Evolutionary conservation across 2,113 vertebrate species (phyloP).

Genomic region (Boleophthalmus pectinirostris): DNA sequence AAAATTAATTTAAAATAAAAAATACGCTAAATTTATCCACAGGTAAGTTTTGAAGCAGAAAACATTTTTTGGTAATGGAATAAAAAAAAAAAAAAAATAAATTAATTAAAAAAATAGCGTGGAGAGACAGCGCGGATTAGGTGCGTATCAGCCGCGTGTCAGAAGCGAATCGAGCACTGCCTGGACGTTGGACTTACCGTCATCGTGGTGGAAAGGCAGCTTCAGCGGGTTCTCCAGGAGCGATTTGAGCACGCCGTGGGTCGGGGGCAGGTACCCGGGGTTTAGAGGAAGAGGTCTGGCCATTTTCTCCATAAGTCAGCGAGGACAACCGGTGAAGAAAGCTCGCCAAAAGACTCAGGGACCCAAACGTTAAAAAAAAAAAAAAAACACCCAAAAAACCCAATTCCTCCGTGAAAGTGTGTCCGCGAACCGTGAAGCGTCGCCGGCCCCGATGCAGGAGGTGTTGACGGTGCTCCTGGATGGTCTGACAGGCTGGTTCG

Average conservation of each 20-base stretch:
- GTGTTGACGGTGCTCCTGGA: constrained; percentile 12
- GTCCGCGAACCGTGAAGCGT: neutral
- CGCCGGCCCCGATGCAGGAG: constrained; percentile 13
- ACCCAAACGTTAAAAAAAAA: neutral
- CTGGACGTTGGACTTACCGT: constrained; percentile 76
- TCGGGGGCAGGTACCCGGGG: constrained; percentile 89
- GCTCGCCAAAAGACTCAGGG: constrained; percentile 15
- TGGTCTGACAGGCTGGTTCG: neutral
- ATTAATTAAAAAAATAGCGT: neutral
- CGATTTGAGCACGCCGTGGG: constrained; percentile 94
- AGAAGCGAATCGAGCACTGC: neutral
- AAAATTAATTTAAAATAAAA: too few relatives aligned
- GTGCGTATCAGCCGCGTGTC: neutral
- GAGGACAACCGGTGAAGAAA: constrained; percentile 38
- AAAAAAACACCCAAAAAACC: neutral
- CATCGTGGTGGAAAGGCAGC: constrained; percentile 91
- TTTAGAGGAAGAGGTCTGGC: constrained; percentile 87
- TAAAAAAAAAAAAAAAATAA: neutral
- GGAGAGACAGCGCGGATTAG: neutral
- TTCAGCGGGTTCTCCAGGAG: constrained; percentile 97
- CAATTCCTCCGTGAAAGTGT: neutral
- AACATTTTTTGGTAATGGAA: too few relatives aligned
- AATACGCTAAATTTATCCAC: too few relatives aligned
- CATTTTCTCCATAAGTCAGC: constrained; percentile 84
- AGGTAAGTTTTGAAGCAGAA: neutral